Evolutionary conservation across 2,888 invertebrate genomes (phyloP), one percentile per base, ranked within the genome.

Genomic region (Athalia rosae): DNA sequence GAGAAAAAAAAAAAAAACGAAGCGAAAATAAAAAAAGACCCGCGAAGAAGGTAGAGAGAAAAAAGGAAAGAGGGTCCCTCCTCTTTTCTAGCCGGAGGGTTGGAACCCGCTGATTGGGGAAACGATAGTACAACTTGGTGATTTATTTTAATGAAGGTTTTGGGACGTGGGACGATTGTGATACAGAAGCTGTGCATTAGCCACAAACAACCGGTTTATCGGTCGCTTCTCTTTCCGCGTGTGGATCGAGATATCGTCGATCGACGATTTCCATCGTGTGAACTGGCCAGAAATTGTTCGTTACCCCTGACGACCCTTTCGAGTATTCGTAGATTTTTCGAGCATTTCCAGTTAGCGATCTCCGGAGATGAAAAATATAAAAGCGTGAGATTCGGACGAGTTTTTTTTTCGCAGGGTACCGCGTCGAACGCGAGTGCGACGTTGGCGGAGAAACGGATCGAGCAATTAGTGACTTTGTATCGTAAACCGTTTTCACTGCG

Each of bases 131-230:
- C 74, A 74, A 74, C 43, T 62, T 61, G 74, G 74, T 74, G 74
- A 74, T 74, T 74, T 74, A 74, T 74, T 74, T 74, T 74, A 74
- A 74, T 48, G 74, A 74, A 74, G 74, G 74, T 61, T 61, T 74
- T 62, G 61, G 74, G 15, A 62, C 74, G 74, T 62, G 61, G 61
- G 61, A 62, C 74, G 61, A 74, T 61, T 47, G 8, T 13, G 58
- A 56, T 71, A 71, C 71, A 59, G 58, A 71, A 71, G 71, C 71
- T 71, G 9, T 61, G 73, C 48, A 61, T 56, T 47, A 74, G 59
- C 48, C 47, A 61, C 59, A 61, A 74, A 47, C 73, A 67, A 50
- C 50, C 50, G 50, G 69, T 69, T 56, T 43, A 56, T 69, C 45
- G 69, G 64, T 67, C n/a, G 6, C 41, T 53, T 67, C 15, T 53